Base-by-base conservation (phyloP, 2,888 invertebrate species). In the Leucophenga montana region DNA sequence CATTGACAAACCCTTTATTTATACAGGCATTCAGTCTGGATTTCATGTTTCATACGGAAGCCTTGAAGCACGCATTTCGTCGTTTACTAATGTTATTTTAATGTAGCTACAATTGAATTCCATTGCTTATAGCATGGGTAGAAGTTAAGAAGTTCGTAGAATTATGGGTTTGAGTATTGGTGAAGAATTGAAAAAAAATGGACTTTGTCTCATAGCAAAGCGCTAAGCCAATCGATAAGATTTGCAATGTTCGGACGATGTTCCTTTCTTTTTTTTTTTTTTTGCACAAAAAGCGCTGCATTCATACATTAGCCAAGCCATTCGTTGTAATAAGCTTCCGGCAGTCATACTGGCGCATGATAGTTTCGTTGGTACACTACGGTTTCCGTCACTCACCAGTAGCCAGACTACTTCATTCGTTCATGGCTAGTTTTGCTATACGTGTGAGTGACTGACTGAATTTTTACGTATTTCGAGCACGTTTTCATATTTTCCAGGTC, bases 401-500 rank as follows among this genome's bases (percentile, higher is more conserved):
- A 16, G 16, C 14, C 6, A n/a, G 44, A 3, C 16, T 44, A 11
- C 3, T 57, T 11, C 11, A 39, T 39, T 5, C 39, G 39, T 8
- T 39, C 11, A 14, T 44, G n/a, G 14, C 16, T 44, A 53, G 53
- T 22, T 66, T 22, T 65, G 62, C 27, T 64, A 20, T 64, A 46
- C 13, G 27, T 46, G 48, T 65, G 53, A 44, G 11, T 62, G 46
- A 13, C n/a, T 66, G 46, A 27, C 50, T 13, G 48, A 18, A 62
- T 53, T 62, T 62, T 66, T 66, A n/a, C 22, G 39, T 74, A 75
- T 79, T 77, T 77, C 71, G 76, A 77, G 77, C 79, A 79, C 78
- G 79, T 78, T 78, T 71, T 74, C 79, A 77, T 79, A 79, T 79
- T 78, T 78, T 79, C 77, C 79, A 79, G 79, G 79, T 78, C 79